These are phyloP conservation scores for Pipistrellus pipistrellus DNA, from an alignment of 2,797 vertebrate species.

Conservation along the genomic window DNA sequence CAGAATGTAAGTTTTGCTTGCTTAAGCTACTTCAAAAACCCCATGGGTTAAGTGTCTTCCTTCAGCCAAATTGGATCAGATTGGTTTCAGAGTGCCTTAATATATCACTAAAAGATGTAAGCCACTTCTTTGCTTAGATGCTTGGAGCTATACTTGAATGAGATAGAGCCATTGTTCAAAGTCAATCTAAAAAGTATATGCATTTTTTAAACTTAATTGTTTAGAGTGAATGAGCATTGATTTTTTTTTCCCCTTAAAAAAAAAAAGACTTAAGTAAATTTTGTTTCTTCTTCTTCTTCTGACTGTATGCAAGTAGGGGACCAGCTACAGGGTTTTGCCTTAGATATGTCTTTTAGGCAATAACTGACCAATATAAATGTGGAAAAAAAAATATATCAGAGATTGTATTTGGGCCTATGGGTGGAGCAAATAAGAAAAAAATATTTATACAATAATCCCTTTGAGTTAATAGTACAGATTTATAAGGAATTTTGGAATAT, in stretches of 20 bases:
- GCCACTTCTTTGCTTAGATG: not conserved
- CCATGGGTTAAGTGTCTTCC: constrained; percentile 14
- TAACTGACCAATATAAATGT: not conserved
- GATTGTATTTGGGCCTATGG: not conserved
- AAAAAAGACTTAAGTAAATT: not conserved
- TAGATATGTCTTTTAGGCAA: not conserved
- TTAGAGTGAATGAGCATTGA: not conserved
- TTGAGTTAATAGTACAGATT: not conserved
- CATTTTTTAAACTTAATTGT: not conserved
- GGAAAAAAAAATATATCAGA: not conserved
- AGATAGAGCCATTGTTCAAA: not conserved
- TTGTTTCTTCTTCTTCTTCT: not conserved
- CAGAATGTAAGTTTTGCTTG: constrained; percentile 60
- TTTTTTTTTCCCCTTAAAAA: not conserved
- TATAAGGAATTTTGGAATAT: not conserved
- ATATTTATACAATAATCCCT: not conserved
- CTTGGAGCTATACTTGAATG: not conserved
- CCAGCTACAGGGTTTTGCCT: not conserved
- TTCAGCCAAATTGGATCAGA: constrained; percentile 54
- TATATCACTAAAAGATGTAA: constrained; percentile 37
- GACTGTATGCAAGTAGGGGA: not conserved
- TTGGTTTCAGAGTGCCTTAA: constrained; percentile 6
- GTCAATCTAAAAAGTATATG: not conserved
- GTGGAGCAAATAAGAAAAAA: not conserved
- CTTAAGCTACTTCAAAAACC: constrained; percentile 67